Base-by-base conservation (phyloP, 2,797 vertebrate genomes). In the Tragopan temminckii region DNA sequence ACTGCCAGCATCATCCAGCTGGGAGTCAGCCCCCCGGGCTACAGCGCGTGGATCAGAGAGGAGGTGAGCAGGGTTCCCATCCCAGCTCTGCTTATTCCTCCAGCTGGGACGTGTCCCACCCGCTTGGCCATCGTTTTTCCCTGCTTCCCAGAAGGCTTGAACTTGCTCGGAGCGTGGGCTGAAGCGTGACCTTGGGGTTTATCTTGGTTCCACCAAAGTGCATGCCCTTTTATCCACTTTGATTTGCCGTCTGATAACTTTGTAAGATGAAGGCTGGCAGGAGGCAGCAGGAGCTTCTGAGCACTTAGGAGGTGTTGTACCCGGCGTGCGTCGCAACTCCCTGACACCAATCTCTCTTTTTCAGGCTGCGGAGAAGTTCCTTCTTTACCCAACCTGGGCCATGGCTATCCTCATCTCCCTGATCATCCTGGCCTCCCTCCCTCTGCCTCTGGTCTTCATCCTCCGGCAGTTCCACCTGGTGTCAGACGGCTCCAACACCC, bases 381-480 rank as follows among this genome's bases (percentile, higher is more conserved):
- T 99, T 20, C 98, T 98, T 90, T 99, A 99, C 97, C 99, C 99
- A 31, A 97, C 98, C 2, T 99, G 99, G 99, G 99, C 99, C 67
- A 97, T 99, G 96, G 98, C 95, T 1, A 98, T 99, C 97, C 99
- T 99, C 70, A 98, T 99, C 79, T 95, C 98, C 61, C 98, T 99
- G 71, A 99, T 99, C 42, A 80, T 98, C 7, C 89, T 98, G 90
- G 99, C 99, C 0, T 98, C 98, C 97, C 98, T 99, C 86, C 99
- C 99, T 46, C 97, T 99, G 76, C 99, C 99, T 0, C 67, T 99
- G 27, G 98, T 99, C 93, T 99, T 98, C 94, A 88, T 99, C 50
- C 98, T 97, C 40, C 98, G 99, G 31, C 99, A 98, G 94, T 99
- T 99, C 96, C 99, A 99, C 97, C 97, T 99, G 8, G 94, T 99